Evolutionary conservation across 2,113 vertebrate species (phyloP).

Genomic region (Anoura caudifer): DNA sequence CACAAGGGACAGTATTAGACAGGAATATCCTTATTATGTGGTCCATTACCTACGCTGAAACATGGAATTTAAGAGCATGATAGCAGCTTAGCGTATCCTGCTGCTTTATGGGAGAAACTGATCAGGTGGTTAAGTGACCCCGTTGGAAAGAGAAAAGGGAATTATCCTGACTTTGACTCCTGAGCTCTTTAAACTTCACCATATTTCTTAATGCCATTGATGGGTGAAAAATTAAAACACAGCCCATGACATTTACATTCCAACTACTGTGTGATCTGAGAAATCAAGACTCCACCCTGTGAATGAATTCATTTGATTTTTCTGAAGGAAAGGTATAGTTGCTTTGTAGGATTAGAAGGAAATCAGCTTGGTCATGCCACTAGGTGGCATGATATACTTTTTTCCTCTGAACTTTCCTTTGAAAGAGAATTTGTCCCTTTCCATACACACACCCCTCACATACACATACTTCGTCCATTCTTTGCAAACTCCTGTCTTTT

Average conservation of each 20-base stretch:
- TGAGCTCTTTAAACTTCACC: neutral
- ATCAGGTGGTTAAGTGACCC: neutral
- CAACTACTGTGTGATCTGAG: neutral
- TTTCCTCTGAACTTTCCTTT: neutral
- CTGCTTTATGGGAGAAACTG: neutral
- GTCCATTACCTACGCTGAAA: neutral
- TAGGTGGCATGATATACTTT: constrained; percentile 64
- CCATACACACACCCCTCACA: neutral
- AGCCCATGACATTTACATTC: neutral
- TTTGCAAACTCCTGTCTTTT: neutral
- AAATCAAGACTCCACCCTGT: neutral
- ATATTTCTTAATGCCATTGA: neutral
- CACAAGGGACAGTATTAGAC: neutral
- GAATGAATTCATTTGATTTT: neutral
- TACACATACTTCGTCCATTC: neutral
- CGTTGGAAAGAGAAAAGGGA: neutral
- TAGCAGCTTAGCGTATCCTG: neutral
- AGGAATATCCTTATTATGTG: neutral
- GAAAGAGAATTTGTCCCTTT: neutral
- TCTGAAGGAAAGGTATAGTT: neutral
- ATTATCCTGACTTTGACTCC: neutral
- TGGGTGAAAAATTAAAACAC: neutral
- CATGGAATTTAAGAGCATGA: neutral
- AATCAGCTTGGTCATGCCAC: constrained; percentile 36
- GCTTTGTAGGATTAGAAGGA: neutral